Conservation (phyloP, 2,888 invertebrate species). For the Rotaria socialis region DNA sequence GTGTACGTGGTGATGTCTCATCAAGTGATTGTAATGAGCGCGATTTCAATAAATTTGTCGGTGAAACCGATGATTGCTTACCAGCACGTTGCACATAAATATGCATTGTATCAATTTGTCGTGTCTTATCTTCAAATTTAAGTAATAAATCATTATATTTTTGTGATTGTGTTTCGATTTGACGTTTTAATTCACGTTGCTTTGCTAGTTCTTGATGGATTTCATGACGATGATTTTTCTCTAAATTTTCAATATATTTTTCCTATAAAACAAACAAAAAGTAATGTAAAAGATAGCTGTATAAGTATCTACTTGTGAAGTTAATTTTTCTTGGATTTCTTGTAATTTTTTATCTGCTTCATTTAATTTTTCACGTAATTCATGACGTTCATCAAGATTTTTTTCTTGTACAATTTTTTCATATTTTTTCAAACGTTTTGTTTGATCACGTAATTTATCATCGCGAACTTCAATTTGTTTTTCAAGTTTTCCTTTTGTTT, state of each 20-base stretch:
- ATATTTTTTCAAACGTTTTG: neutral
- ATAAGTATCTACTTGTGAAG: neutral
- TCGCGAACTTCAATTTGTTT: neutral
- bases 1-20: neutral
- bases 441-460: neutral
- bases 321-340: neutral
- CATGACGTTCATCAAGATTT: neutral
- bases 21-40: neutral
- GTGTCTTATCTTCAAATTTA: constrained; percentile 5
- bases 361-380: neutral
- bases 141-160: neutral
- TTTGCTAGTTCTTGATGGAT: neutral
- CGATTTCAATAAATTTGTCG: neutral
- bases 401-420: neutral
- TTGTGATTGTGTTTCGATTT: neutral
- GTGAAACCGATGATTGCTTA: neutral
- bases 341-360: constrained; percentile 5
- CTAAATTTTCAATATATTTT: neutral
- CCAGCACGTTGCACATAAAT: neutral
- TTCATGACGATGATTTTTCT: constrained; percentile 4
- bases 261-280: neutral
- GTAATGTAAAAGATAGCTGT: neutral
- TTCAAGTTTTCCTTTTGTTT: neutral
- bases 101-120: neutral
- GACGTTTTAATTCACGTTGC: neutral